Evolutionary conservation across 2,888 invertebrate genomes (phyloP).

Genomic region (Plebejus argus): DNA sequence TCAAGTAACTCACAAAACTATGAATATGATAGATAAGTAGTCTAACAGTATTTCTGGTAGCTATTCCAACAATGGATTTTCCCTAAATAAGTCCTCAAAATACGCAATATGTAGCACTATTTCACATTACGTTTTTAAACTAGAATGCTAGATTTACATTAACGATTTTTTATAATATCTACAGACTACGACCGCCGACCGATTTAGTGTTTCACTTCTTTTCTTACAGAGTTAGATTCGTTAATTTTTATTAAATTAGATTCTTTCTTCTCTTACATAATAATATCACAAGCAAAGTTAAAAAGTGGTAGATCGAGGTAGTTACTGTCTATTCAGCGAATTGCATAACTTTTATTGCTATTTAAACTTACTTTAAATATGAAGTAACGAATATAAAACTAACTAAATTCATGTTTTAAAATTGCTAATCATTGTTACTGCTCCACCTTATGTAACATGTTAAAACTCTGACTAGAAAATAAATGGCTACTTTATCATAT

Average conservation of each 20-base stretch:
- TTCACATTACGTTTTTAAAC: neutral
- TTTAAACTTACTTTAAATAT: neutral
- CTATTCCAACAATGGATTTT: neutral
- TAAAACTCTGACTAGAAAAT: conserved; percentile 11
- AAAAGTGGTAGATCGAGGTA: neutral
- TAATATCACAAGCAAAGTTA: neutral
- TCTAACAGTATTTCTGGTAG: neutral
- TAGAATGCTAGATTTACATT: neutral
- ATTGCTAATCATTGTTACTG: neutral
- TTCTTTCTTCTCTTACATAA: no score
- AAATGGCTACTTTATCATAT: neutral
- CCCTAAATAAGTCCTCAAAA: neutral
- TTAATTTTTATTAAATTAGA: no score
- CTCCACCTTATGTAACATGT: neutral
- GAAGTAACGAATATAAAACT: neutral
- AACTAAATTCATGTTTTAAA: neutral
- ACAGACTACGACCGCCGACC: no score
- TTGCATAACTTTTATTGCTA: neutral
- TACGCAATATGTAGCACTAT: neutral
- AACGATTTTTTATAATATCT: neutral
- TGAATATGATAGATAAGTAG: no score
- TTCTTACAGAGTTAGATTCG: no score
- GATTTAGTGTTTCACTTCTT: no score
- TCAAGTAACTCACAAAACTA: no score
- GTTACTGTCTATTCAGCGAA: neutral